Conservation (phyloP, 1,140 invertebrate genomes). For the Charaxes varanes region DNA sequence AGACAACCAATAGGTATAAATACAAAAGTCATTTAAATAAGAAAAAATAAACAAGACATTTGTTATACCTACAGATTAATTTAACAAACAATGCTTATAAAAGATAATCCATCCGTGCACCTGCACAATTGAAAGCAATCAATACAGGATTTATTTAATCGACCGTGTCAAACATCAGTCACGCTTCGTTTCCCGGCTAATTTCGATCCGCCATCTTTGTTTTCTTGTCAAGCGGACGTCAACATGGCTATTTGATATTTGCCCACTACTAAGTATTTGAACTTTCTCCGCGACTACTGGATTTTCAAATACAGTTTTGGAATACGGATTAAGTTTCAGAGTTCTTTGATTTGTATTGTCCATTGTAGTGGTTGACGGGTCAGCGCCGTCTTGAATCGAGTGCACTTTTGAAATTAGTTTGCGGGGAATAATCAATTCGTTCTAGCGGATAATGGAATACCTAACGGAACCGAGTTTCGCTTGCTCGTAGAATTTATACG, state of each 20-base stretch:
- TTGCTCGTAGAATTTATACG: not conserved
- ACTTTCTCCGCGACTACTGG: slow-evolving; percentile 43
- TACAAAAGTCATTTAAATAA: too few relatives aligned
- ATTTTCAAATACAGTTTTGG: slow-evolving; percentile 19
- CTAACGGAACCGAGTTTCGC: not conserved
- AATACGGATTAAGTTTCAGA: slow-evolving; percentile 47
- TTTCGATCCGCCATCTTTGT: slow-evolving; percentile 32
- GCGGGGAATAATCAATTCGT: slow-evolving; percentile 23
- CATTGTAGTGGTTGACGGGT: slow-evolving; percentile 34
- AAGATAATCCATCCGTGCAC: slow-evolving; percentile 11
- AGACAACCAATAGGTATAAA: too few relatives aligned
- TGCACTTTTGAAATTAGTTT: slow-evolving; percentile 45
- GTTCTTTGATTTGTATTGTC: slow-evolving; percentile 42
- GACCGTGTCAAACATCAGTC: slow-evolving; percentile 15
- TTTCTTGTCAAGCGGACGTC: slow-evolving; percentile 20
- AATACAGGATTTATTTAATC: slow-evolving; percentile 22
- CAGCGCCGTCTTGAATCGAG: slow-evolving; percentile 38
- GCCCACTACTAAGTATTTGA: slow-evolving; percentile 25
- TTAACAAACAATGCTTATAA: not conserved
- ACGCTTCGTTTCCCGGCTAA: slow-evolving; percentile 27
- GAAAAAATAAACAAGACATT: too few relatives aligned
- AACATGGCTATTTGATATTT: slow-evolving; percentile 30
- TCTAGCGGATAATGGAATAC: slow-evolving; percentile 14
- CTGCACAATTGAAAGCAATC: slow-evolving; percentile 18
- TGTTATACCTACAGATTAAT: too few relatives aligned